Evolutionary conservation across 2,888 invertebrate species (phyloP), one percentile per base, ranked within the genome.

Genomic region (Nipponacmea schrenckii): DNA sequence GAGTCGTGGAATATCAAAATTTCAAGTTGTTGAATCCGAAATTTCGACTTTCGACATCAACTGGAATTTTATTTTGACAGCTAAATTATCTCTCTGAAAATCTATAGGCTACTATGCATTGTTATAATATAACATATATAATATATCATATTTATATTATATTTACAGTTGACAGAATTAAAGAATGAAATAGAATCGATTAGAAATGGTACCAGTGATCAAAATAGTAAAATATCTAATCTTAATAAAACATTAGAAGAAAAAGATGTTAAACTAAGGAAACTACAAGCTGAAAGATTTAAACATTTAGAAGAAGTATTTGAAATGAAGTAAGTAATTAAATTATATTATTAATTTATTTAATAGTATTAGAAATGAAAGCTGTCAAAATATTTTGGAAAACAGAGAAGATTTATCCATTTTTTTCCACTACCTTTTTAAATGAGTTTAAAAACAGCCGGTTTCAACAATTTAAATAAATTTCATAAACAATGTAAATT

Each of bases 291-390:
- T 17, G 93, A 87, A 87, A 91, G 93, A 79, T 92, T 92, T 78
- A 91, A 91, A 69, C 93, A 94, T 85, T 89, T 95, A 78, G 92
- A 93, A 84, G 94, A 95, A 87, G 91, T 95, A 72, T 92, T 93
- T 79, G 93, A 93, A 86, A 93, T 94, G 91, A 94, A 95, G 95
- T 96, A 89, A 91, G 93, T 87, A 7, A 2, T 20, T 68, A 27
- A 10, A 7, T 48, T 26, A 17, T 65, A 8, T 20, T 39, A 56
- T 56, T 8, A 31, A 31, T 4, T 39, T 39, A 39, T 39, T n/a
- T n/a, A n/a, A n/a, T n/a, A n/a, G n/a, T n/a, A n/a, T n/a, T n/a
- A n/a, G n/a, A n/a, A n/a, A n/a, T n/a, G n/a, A n/a, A n/a, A n/a
- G n/a, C n/a, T n/a, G n/a, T n/a, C n/a, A n/a, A n/a, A n/a, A n/a